These are phyloP conservation scores for Marmota flaviventris DNA, from an alignment of 2,113 vertebrate genomes.

Conservation along the genomic window DNA sequence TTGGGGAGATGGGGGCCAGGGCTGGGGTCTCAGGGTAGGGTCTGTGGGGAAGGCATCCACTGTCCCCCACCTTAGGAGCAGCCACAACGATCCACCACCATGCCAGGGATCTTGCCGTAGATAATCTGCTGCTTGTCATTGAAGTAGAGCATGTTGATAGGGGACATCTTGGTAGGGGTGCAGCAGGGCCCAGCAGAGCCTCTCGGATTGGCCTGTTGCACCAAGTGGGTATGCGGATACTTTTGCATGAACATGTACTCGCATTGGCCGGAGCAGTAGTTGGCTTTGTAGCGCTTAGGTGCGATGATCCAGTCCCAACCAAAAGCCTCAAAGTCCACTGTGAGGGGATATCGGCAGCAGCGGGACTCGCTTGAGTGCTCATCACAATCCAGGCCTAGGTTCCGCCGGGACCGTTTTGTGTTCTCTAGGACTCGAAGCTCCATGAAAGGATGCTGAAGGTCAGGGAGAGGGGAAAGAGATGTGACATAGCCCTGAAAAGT, in stretches of 20 bases:
- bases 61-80: constrained; percentile 92
- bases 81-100: constrained; percentile 98
- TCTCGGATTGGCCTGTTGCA: constrained; percentile 97
- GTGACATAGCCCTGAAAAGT: background rate
- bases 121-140: constrained; percentile 99
- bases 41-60: constrained; percentile 68
- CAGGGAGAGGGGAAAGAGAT: constrained; percentile 62
- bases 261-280: constrained; percentile 99
- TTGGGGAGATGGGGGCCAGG: constrained; percentile 57
- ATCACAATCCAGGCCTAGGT: constrained; percentile 98
- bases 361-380: constrained; percentile 98
- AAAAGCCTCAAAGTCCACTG: constrained; percentile 98
- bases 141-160: constrained; percentile 99
- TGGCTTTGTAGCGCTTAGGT: constrained; percentile 99
- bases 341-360: constrained; percentile 98
- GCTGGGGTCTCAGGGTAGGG: constrained; percentile 70
- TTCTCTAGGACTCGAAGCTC: constrained; percentile 98
- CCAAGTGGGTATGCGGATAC: constrained; percentile 98
- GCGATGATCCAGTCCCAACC: constrained; percentile 99
- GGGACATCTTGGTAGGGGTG: constrained; percentile 99
- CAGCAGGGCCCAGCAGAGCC: constrained; percentile 98
- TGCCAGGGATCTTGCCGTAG: constrained; percentile 99
- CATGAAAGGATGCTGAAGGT: constrained; percentile 95
- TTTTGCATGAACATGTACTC: constrained; percentile 99
- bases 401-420: constrained; percentile 95